Base-by-base conservation (phyloP, 2,113 vertebrate species). In the Lamprotornis superbus region DNA sequence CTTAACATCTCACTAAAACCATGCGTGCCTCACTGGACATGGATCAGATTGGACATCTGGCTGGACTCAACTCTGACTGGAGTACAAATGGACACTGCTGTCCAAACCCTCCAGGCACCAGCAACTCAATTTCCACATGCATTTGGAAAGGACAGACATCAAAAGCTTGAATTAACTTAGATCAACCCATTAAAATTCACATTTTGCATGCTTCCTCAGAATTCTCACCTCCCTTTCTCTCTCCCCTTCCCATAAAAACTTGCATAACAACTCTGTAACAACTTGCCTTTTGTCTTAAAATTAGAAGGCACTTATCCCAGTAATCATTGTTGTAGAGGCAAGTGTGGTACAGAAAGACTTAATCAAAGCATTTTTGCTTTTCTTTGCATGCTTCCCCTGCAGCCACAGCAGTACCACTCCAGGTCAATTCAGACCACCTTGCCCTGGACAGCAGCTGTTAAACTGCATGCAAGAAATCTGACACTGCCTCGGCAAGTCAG, bases 1-100 rank as follows among this genome's bases (percentile, higher is more conserved):
- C 42, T 74, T 42, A 57, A 59, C 50, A 71, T 52, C 90, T 76
- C 44, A 39, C n/a, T 76, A 53, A 75, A 68, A 3, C 31, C 49
- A 49, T 0, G 5, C 0, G 0, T 70, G 80, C 59, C n/a, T 65
- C 76, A 37, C 4, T 69, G 67, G 70, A 79, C 17, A 2, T 1
- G 24, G 68, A 94, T 63, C 2, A 1, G 37, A 60, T 2, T 5
- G 5, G n/a, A 64, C 50, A 77, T 50, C 56, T 71, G n/a, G 11
- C 53, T 56, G 74, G 39, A 59, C 0, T 81, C 44, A 93, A 65
- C 68, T 68, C 76, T 30, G 40, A 71, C 47, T 17, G 3, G 13
- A 94, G 71, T 35, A 55, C 55, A 88, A 25, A 74, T 0, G 0
- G 74, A 56, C 37, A 28, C 37, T 16, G 40, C 28, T 57, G 42